These are phyloP conservation scores for Chaetodon trifasciatus DNA, from an alignment of 2,797 vertebrate genomes.

Conservation along the genomic window DNA sequence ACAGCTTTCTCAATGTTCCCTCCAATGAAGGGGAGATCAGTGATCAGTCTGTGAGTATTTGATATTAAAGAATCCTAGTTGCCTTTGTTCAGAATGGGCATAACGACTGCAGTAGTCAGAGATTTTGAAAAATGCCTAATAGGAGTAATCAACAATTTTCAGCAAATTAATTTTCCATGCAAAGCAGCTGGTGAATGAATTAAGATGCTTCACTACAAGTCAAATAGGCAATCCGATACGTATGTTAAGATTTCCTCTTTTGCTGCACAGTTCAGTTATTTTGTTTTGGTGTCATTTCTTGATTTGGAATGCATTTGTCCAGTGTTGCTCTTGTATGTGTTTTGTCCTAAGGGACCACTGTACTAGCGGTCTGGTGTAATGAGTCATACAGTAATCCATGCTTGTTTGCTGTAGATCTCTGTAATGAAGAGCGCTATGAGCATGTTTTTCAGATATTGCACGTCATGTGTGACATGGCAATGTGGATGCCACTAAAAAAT, in stretches of 20 bases:
- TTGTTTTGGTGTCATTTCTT: neutral
- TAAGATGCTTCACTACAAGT: neutral
- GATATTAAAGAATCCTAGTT: neutral
- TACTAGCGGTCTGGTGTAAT: neutral
- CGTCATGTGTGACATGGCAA: neutral
- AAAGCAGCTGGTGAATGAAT: neutral
- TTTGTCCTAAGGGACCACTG: neutral
- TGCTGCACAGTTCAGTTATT: neutral
- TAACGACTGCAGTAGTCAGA: neutral
- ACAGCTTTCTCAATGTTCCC: neutral
- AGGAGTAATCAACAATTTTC: neutral
- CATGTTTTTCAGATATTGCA: neutral
- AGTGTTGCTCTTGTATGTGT: neutral
- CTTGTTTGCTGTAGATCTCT: neutral
- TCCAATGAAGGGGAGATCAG: neutral
- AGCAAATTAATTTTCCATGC: neutral
- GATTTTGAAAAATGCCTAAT: neutral
- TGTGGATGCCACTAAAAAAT: neutral
- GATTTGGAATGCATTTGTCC: neutral
- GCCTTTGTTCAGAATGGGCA: neutral
- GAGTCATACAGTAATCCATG: constrained; percentile 7
- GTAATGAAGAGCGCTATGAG: neutral
- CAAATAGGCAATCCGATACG: neutral
- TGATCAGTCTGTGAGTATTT: neutral
- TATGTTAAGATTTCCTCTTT: neutral